Base-by-base conservation (phyloP, 2,888 invertebrate genomes). In the Rutpela maculata region DNA sequence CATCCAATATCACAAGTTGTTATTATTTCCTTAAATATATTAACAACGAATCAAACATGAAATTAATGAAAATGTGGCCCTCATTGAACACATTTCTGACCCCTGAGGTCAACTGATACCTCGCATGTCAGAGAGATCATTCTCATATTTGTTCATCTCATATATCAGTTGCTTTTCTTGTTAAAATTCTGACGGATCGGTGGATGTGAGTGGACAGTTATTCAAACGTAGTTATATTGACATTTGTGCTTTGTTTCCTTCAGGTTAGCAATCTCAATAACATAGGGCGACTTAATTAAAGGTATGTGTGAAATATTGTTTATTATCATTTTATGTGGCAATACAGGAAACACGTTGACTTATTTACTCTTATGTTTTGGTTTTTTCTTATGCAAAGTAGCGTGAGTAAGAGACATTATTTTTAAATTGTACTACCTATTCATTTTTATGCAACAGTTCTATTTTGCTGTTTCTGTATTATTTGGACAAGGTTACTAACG, bases 51-150 rank as follows among this genome's bases (percentile, higher is more conserved):
- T 50, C 15, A 50, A n/a, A 50, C 50, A 50, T 50, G 3, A 57
- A 60, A 43, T 60, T 70, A 70, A 56, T 60, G 43, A 35, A 59
- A 17, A 60, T 43, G 50, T 72, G 26, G 50, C 55, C 63, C 72
- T 55, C 31, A 19, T 63, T 63, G 43, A 63, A 72, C 72, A 72
- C 72, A 72, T 72, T 72, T 72, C 22, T 72, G 63, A 72, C 72
- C 72, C 55, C 10, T 19, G 62, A 55, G 72, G 72, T 72, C 72
- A 72, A 72, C 72, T 72, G 72, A 72, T 72, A 72, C 72, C 62
- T 72, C 67, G 43, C 72, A 31, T 72, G 72, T 72, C 72, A 72
- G n/a, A 15, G 55, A 72, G 72, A 72, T 72, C 63, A 72, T 55
- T 26, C 72, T 55, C 72, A 55, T 63, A 72, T 72, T 72, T 72